phyloP scores from a whole-genome alignment of 2,888 invertebrate species.

The Eucriotettix oculatus region DNA sequence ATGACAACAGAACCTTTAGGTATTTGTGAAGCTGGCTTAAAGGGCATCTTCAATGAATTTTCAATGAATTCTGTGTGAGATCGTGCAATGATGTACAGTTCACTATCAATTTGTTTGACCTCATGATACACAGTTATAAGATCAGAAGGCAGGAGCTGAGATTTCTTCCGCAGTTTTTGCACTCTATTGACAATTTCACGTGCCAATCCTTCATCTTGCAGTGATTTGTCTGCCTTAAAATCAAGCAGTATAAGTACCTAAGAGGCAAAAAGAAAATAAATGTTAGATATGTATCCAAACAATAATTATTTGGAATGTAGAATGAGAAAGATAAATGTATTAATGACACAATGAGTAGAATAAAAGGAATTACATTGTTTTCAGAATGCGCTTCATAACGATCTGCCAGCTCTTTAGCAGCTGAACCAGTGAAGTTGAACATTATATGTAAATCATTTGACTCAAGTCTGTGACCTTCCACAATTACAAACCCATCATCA shows the following conservation, averaged over 20 bases:
- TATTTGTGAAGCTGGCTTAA: conserved; percentile 21
- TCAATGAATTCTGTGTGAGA: conserved; percentile 64
- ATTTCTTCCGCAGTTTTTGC: conserved; percentile 92
- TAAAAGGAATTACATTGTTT: conserved; percentile 38
- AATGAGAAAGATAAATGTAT: background rate
- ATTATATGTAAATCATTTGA: conserved; percentile 68
- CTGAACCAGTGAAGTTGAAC: conserved; percentile 49
- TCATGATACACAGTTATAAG: conserved; percentile 67
- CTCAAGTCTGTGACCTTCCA: conserved; percentile 60
- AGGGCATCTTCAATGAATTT: conserved; percentile 62
- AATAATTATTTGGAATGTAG: background rate
- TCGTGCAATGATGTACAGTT: conserved; percentile 48
- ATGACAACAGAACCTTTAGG: no score
- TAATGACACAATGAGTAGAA: background rate
- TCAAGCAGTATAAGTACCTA: conserved; percentile 71
- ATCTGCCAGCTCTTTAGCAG: conserved; percentile 39
- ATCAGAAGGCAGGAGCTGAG: conserved; percentile 80
- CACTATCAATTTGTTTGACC: conserved; percentile 36
- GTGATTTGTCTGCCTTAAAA: conserved; percentile 71
- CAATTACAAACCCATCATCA: conserved; percentile 47
- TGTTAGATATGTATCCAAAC: no score
- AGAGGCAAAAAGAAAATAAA: conserved; percentile 3
- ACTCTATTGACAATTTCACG: conserved; percentile 91
- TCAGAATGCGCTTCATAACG: conserved; percentile 84
- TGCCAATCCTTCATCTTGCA: conserved; percentile 88